phyloP scores from a whole-genome alignment of 2,888 invertebrate species.

The Aplocera efformata region DNA sequence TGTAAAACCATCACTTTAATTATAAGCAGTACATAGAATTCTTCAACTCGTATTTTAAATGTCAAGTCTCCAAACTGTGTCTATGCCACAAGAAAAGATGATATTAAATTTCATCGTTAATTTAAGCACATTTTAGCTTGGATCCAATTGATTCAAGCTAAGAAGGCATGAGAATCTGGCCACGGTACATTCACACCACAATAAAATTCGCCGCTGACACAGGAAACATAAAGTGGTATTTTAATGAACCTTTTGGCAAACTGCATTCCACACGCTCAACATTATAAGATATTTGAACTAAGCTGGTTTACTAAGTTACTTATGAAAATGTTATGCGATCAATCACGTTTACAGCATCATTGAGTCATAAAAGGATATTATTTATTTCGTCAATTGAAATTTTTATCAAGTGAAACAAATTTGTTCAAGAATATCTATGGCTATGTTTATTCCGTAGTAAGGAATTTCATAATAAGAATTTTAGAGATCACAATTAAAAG shows the following conservation, averaged over 20 bases:
- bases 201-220: slow-evolving; percentile 68
- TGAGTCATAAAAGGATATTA: too few species aligned
- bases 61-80: slow-evolving; percentile 21
- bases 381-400: too few species aligned
- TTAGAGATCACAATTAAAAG: too few species aligned
- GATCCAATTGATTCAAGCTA: slow-evolving; percentile 53
- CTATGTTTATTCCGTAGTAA: too few species aligned
- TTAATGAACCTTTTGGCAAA: slow-evolving; percentile 71
- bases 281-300: slow-evolving; percentile 43
- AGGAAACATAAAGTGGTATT: slow-evolving; percentile 72
- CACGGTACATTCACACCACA: slow-evolving; percentile 65
- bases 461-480: too few species aligned
- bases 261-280: slow-evolving; percentile 56
- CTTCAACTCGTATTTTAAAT: slow-evolving; percentile 19
- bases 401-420: too few species aligned
- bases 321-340: slow-evolving; percentile 7
- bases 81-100: slow-evolving; percentile 22
- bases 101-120: slow-evolving; percentile 22
- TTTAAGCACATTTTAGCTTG: slow-evolving; percentile 32
- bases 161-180: slow-evolving; percentile 50
- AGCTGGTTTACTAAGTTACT: slow-evolving; percentile 9
- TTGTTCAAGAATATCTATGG: too few species aligned
- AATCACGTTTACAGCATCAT: too few species aligned
- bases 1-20: slow-evolving; percentile 18
- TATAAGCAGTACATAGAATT: slow-evolving; percentile 16